These are phyloP conservation scores for Pterocles orientalis DNA, from an alignment of 2,113 vertebrate genomes.

Conservation along the genomic window DNA sequence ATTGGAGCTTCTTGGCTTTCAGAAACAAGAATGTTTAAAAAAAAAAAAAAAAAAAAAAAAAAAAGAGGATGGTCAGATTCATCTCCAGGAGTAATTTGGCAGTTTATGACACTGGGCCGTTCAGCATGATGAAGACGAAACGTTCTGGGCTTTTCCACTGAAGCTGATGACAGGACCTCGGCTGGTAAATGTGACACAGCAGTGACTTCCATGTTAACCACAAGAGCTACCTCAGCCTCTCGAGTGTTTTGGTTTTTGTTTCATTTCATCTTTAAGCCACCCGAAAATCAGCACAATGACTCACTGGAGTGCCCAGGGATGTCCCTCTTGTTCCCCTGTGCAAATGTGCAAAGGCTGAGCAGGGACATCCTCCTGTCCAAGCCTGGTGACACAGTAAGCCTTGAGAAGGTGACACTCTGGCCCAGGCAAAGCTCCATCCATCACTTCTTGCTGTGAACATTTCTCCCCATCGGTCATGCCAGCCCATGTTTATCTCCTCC, in stretches of 20 bases:
- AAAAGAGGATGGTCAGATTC: background rate
- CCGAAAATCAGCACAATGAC: background rate
- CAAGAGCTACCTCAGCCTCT: background rate
- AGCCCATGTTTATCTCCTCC: background rate
- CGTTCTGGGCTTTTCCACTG: background rate
- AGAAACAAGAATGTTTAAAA: background rate
- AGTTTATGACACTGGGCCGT: background rate
- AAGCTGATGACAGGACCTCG: background rate
- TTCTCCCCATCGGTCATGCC: accelerated
- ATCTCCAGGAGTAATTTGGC: background rate
- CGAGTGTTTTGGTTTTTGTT: background rate
- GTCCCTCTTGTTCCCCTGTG: background rate
- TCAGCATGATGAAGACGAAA: background rate
- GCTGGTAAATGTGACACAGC: background rate
- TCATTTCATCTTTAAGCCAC: background rate
- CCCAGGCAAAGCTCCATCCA: background rate
- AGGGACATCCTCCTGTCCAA: background rate
- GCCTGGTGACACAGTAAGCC: background rate
- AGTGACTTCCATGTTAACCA: background rate
- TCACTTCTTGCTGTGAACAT: background rate
- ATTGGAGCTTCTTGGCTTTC: background rate
- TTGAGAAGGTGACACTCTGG: too few species aligned
- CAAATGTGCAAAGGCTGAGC: background rate
- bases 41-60: background rate
- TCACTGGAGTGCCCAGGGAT: background rate